Conservation (phyloP, 2,888 invertebrate species). For the Girardia tigrina region DNA sequence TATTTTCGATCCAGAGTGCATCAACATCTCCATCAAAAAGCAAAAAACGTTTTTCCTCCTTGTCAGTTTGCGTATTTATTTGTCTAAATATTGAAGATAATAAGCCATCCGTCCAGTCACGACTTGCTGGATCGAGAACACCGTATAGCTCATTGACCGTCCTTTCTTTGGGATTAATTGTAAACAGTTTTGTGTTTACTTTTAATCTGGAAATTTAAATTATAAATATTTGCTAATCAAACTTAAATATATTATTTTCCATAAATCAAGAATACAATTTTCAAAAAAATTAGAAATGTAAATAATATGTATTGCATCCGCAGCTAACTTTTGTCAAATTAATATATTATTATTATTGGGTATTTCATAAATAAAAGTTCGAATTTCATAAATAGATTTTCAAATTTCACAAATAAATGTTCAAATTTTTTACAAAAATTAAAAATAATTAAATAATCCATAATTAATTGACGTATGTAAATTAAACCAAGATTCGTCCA, state of each 20-base stretch:
- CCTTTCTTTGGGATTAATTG: constrained; percentile 37
- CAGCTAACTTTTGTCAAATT: no score
- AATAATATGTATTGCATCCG: no score
- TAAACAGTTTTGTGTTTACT: constrained; percentile 32
- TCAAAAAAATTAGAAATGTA: no score
- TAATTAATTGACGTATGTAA: no score
- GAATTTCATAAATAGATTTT: no score
- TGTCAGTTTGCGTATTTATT: constrained; percentile 35
- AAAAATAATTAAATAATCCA: no score
- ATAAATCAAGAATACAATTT: background rate
- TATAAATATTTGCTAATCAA: background rate
- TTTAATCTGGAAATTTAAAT: constrained; percentile 30
- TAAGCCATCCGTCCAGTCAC: constrained; percentile 38
- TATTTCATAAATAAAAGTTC: background rate
- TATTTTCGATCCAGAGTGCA: constrained; percentile 38
- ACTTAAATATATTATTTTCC: background rate
- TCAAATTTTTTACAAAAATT: no score
- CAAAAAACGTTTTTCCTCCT: constrained; percentile 34
- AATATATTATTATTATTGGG: no score
- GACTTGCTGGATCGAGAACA: constrained; percentile 35
- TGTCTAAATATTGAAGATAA: constrained; percentile 36
- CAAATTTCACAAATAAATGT: no score
- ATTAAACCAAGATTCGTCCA: no score
- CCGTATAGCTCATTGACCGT: constrained; percentile 37
- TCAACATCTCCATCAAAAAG: constrained; percentile 38